Evolutionary conservation across 2,797 vertebrate species (phyloP), one percentile per base, ranked within the genome.

Genomic region (Botia kubotai): DNA sequence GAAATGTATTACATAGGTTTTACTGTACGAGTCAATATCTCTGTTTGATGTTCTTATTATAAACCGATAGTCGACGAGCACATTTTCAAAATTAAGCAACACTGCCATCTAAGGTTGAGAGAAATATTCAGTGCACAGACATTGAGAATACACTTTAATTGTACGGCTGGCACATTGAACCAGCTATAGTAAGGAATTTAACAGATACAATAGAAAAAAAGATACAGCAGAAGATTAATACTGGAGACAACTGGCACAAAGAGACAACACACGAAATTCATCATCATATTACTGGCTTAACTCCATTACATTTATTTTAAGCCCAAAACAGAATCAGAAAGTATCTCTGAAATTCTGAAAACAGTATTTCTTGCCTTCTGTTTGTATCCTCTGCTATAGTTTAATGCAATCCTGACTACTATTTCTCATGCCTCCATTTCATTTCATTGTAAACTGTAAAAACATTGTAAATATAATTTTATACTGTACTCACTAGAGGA

Each of bases 81-180:
- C 17, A 33, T 65, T 46, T 17, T 16, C 5, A 2, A 17, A 6
- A 33, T 26, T 62, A 10, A 79, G 70, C 68, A 79, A 79, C 21
- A 53, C 57, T 72, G 46, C 77, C 68, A 63, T 29, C 77, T 53
- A 63, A 26, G 16, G 67, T 72, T 63, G 2, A 39, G 62, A 17
- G 2, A 6, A 68, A 58, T 14, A 68, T 29, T 4, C 3, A 57
- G 16, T n/a, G 14, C 17, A 66, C 33, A 33, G 58, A 62, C 5
- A 17, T 5, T 4, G 43, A 46, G 10, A 16, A 52, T 29, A 62
- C 50, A 8, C 36, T 39, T 39, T 6, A 39, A 39, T 4, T 55
- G 16, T 23, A 11, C 17, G 4, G 6, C 8, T 67, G 39, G 46
- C 63, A 75, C 12, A 12, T 12, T 52, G 2, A 39, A 46, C 3